Conservation (phyloP, 2,113 vertebrate species). For the Kryptolebias marmoratus region DNA sequence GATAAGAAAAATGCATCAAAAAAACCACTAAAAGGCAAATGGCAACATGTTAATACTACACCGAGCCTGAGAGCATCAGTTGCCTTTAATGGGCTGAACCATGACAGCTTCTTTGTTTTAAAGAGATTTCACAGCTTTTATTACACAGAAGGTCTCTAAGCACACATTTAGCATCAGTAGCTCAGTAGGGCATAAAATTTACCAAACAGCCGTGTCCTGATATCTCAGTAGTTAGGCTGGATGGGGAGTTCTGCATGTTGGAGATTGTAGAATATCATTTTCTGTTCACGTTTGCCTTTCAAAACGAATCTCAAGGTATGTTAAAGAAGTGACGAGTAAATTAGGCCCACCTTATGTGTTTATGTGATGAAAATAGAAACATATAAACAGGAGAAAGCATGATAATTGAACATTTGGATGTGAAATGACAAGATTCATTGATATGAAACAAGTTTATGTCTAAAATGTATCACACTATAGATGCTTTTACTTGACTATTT, state of each 20-base stretch:
- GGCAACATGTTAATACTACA: conserved; percentile 23
- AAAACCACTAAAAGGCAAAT: conserved; percentile 24
- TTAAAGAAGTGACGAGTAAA: no score
- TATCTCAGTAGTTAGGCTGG: conserved; percentile 9
- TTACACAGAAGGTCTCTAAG: conserved; percentile 13
- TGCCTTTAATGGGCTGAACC: conserved; percentile 25
- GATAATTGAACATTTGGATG: no score
- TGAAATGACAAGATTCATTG: no score
- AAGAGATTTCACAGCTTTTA: conserved; percentile 32
- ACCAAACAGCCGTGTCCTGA: conserved; percentile 2
- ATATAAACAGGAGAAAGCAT: no score
- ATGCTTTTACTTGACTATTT: no score
- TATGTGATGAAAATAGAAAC: no score
- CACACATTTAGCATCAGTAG: conserved; percentile 25
- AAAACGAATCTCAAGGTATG: no score
- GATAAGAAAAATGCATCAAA: conserved; percentile 1
- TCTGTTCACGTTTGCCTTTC: not conserved
- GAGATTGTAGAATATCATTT: not conserved
- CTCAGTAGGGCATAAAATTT: conserved; percentile 28
- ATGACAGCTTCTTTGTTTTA: conserved; percentile 35
- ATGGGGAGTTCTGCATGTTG: conserved; percentile 16
- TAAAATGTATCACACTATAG: no score
- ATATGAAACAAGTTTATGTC: no score
- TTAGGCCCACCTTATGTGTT: no score
- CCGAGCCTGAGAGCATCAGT: conserved; percentile 23